These are phyloP conservation scores for Drosophila paranaensis DNA, from an alignment of 2,888 invertebrate genomes.

Conservation along the genomic window DNA sequence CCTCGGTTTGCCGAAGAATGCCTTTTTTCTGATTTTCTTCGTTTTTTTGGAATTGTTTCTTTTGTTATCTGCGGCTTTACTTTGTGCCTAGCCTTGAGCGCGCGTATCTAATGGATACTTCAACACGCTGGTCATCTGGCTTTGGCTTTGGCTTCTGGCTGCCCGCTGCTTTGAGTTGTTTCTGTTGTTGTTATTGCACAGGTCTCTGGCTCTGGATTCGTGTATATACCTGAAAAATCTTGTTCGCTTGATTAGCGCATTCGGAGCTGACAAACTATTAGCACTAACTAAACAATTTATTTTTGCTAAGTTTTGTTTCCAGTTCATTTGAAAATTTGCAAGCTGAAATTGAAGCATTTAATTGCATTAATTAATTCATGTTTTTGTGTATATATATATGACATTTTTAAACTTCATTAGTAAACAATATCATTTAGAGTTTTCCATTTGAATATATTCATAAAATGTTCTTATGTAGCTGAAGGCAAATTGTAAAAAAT, in stretches of 20 bases:
- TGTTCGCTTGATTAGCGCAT: constrained; percentile 60
- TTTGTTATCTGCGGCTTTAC: constrained; percentile 64
- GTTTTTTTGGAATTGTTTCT: constrained; percentile 38
- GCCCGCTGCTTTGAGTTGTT: constrained; percentile 13
- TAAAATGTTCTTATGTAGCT: not conserved
- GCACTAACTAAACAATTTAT: constrained; percentile 60
- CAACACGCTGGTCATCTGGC: constrained; percentile 54
- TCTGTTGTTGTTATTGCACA: constrained; percentile 1
- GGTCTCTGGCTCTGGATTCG: constrained; percentile 20
- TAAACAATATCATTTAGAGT: not conserved
- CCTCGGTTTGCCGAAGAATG: constrained; percentile 3
- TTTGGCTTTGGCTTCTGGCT: constrained; percentile 37
- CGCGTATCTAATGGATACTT: constrained; percentile 76
- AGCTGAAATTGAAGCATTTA: not conserved
- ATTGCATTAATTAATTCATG: not conserved
- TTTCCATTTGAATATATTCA: not conserved
- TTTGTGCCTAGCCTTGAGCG: constrained; percentile 63
- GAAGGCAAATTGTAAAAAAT: not conserved
- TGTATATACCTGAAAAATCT: constrained; percentile 29
- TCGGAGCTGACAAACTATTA: constrained; percentile 53
- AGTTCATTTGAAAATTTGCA: not conserved
- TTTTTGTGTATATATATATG: not conserved
- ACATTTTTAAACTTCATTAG: not conserved
- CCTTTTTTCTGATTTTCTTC: constrained; percentile 8
- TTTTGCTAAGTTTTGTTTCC: constrained; percentile 14